phyloP scores from a whole-genome alignment of 2,888 invertebrate species.

The Leptogaster cylindrica region DNA sequence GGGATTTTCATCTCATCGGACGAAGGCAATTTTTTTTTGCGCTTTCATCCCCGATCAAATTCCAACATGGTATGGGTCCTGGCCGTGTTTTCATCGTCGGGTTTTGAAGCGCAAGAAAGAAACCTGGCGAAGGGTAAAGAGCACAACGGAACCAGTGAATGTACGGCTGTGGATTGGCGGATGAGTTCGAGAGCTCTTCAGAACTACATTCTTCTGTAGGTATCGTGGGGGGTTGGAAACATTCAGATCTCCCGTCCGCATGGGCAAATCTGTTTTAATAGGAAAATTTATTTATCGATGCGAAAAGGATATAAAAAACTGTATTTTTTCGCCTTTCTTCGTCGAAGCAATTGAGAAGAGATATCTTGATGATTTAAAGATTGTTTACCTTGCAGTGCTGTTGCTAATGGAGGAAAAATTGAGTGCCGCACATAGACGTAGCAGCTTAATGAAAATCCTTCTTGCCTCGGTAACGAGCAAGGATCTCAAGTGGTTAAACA shows the following conservation, averaged over 20 bases:
- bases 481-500: neutral
- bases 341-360: neutral
- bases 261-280: constrained; percentile 33
- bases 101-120: neutral
- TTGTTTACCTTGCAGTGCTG: constrained; percentile 28
- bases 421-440: constrained; percentile 5
- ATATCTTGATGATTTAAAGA: constrained; percentile 36
- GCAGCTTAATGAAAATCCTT: constrained; percentile 11
- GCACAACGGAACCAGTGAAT: neutral
- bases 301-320: constrained; percentile 28
- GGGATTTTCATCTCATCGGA: constrained; percentile 25
- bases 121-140: constrained; percentile 1
- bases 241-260: constrained; percentile 26
- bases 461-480: neutral
- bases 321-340: neutral
- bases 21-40: constrained; percentile 36
- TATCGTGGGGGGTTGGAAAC: neutral
- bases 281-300: constrained; percentile 38
- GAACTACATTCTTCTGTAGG: constrained; percentile 12
- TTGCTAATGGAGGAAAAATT: constrained; percentile 33
- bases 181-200: constrained; percentile 13
- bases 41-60: constrained; percentile 16
- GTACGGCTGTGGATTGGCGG: neutral
- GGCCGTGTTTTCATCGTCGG: neutral
- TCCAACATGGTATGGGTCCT: neutral